Base-by-base conservation (phyloP, 2,797 vertebrate species). In the Paedocypris micromegethes region DNA sequence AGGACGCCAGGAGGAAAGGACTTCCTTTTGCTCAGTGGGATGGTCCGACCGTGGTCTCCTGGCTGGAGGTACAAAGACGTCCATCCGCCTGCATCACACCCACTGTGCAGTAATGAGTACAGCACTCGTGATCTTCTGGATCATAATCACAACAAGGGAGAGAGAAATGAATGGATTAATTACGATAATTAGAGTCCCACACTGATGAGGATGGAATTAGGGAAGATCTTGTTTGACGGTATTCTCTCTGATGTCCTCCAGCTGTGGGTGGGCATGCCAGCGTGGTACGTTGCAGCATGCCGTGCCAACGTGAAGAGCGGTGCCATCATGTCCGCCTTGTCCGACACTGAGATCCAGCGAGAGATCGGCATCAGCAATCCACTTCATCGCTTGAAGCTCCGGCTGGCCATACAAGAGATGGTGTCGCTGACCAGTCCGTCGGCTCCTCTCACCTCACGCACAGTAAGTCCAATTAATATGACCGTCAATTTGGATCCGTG, bases 261-360 rank as follows among this genome's bases (percentile, higher is more conserved):
- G 95, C 92, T 97, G 81, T 97, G 95, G 95, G 93, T 98, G 79
- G 95, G 95, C 42, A 97, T 98, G 95, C 95, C 95, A 0, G 95
- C 95, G 56, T 98, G 95, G 95, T 98, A 98, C 0, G 95, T 97
- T 75, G 95, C 95, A 0, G 95, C 95, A 3, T 98, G 95, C 79
- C 91, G 95, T 9, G 95, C 95, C 83, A 98, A 98, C 0, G 94
- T 98, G 85, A 98, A 98, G 88, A 97, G 94, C 0, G 95, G 95
- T 0, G 95, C 95, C 85, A 94, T 98, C 86, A 98, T 98, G 95
- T 97, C 95, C 0, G 94, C 95, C 2, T 83, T 98, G 84, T 98
- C 95, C 0, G 95, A 98, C 88, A 98, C 95, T 0, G 95, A 98
- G 87, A 97, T 98, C 86, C 95, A 98, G 88, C 83, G 95, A 61